Evolutionary conservation across 2,113 vertebrate species (phyloP).

Genomic region (Vidua macroura): DNA sequence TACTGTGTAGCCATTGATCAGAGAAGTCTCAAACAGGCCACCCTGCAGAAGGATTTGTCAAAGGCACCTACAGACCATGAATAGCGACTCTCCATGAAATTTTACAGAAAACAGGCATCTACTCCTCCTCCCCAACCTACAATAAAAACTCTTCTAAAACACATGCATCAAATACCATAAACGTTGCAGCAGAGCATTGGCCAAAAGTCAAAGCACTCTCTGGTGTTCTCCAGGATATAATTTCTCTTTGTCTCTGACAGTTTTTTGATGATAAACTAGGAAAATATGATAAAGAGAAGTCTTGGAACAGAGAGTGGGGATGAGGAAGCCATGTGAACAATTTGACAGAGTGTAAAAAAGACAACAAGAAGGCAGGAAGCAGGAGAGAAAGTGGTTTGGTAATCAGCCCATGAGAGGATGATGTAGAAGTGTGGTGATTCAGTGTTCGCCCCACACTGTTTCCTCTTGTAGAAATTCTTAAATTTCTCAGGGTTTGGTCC

Average conservation of each 20-base stretch:
- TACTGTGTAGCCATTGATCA: not conserved
- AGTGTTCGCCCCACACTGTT: not conserved
- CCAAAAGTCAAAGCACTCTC: not conserved
- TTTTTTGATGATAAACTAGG: not conserved
- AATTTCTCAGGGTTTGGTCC: not conserved
- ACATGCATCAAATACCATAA: not conserved
- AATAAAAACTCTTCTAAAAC: not conserved
- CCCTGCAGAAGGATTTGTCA: not conserved
- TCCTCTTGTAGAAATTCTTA: not conserved
- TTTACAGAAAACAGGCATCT: not conserved
- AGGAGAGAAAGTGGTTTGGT: conserved; percentile 28
- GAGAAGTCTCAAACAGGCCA: not conserved
- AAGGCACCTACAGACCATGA: not conserved
- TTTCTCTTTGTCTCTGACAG: not conserved
- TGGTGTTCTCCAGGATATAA: not conserved
- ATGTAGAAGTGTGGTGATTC: not conserved
- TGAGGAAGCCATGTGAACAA: not conserved
- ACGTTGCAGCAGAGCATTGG: not conserved
- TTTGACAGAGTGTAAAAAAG: not conserved
- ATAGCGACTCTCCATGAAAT: not conserved
- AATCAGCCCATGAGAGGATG: not conserved
- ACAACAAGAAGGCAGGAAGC: not conserved
- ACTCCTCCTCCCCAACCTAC: not conserved
- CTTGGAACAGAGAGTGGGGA: not conserved
- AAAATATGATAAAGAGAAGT: not conserved